Evolutionary conservation across 1,140 invertebrate genomes (phyloP), one percentile per base, ranked within the genome.

Genomic region (Tetragonula clypearis): DNA sequence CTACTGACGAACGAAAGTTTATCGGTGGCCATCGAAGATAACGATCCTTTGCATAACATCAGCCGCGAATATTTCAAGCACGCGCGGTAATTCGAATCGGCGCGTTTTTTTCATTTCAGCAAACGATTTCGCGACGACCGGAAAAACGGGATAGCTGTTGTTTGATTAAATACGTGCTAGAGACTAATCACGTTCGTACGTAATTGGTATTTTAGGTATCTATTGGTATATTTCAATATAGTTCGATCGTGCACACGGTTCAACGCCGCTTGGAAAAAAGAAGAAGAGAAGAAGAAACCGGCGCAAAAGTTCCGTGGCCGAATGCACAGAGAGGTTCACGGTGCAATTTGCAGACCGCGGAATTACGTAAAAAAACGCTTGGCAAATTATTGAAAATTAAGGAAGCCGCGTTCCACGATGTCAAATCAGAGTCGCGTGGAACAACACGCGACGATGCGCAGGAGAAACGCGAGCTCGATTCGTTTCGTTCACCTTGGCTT

Each of bases 331-430:
- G 30, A 30, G 30, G 1, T 66, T 77, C 17, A 19, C 14, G 5
- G 53, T 71, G 66, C 1, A 49, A 66, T 35, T 23, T 14, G 17
- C 21, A 66, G 5, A 21, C 14, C 15, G 14, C 8, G 1, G 60
- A 53, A 68, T 85, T 85, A 84, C 58, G 60, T 85, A 85, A 85
- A 79, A n/a, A 85, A 79, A n/a, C 49, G 23, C 19, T 17, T 30
- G 41, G 56, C 15, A 60, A 72, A 84, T 79, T 41, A 72, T 84
- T 84, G 82, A 72, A 84, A 79, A 84, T 84, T 73, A 84, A 84
- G 77, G 82, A 84, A 84, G 41, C 30, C 53, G 23, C 75, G 30
- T 68, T 49, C 53, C 15, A 26, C 56, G 68, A 79, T 79, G 76
- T 79, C 41, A 65, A 68, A 72, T 79, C 56, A 4, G 9, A 71